Evolutionary conservation across 2,888 invertebrate genomes (phyloP).

Genomic region (Sphecodes monilicornis): DNA sequence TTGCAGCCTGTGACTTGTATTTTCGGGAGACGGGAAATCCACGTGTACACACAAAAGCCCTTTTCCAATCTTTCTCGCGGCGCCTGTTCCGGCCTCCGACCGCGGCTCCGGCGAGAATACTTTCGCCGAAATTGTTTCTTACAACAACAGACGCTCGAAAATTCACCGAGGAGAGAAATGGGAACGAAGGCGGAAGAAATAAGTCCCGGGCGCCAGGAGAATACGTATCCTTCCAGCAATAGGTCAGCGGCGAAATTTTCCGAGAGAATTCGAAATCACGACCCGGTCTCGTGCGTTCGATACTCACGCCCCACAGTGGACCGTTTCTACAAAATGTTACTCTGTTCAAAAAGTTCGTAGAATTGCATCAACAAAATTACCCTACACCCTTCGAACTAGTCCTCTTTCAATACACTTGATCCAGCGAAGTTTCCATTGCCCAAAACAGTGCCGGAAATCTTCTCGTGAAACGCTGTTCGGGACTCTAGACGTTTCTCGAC

Average conservation of each 20-base stretch:
- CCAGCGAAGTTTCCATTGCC: no score
- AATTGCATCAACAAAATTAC: neutral
- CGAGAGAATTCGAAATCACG: slow-evolving; percentile 4
- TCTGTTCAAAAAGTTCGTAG: neutral
- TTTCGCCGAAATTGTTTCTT: slow-evolving; percentile 25
- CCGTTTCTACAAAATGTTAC: neutral
- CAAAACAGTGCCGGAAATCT: no score
- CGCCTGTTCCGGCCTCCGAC: neutral
- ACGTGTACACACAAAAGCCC: slow-evolving; percentile 31
- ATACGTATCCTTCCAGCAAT: slow-evolving; percentile 4
- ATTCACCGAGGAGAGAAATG: neutral
- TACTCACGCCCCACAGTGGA: neutral
- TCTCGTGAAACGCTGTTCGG: no score
- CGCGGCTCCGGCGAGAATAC: neutral
- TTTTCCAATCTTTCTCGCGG: slow-evolving; percentile 4
- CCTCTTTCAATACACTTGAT: no score
- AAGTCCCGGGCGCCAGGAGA: neutral
- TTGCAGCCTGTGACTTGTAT: slow-evolving; percentile 11
- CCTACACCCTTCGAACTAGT: neutral
- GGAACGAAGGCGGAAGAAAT: neutral
- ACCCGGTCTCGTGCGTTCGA: neutral
- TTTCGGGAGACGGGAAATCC: slow-evolving; percentile 31
- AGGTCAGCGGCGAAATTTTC: slow-evolving; percentile 1
- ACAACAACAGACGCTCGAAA: neutral
- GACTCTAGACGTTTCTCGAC: no score